Evolutionary conservation across 2,797 vertebrate genomes (phyloP).

Genomic region (Nothura maculosa): DNA sequence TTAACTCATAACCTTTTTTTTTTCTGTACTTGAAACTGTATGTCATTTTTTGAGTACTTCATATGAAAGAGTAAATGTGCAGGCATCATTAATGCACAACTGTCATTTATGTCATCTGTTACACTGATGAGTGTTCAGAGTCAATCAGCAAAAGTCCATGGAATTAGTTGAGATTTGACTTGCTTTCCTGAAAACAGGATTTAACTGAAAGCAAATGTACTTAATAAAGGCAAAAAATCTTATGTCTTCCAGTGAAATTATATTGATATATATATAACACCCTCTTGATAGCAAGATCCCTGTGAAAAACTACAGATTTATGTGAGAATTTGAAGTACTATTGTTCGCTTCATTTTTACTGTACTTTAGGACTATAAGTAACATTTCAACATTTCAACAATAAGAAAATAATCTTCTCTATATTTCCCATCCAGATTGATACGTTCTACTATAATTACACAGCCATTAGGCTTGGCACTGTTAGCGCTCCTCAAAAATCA

Average conservation of each 20-base stretch:
- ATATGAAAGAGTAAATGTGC: not conserved
- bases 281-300: not conserved
- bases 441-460: not conserved
- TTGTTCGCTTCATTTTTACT: not conserved
- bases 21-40: not conserved
- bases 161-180: not conserved
- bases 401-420: not conserved
- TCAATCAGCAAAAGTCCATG: not conserved
- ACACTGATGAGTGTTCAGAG: not conserved
- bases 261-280: not conserved
- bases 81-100: fast-evolving
- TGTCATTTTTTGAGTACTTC: not conserved
- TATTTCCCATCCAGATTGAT: not conserved
- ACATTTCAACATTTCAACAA: not conserved
- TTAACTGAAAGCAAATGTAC: not conserved
- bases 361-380: not conserved
- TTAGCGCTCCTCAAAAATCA: not conserved
- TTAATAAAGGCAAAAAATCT: not conserved
- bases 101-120: not conserved
- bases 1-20: not conserved
- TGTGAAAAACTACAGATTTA: not conserved
- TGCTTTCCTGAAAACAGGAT: not conserved
- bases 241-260: not conserved
- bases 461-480: not conserved
- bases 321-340: not conserved